A percentile compares a stretch with the other conserved stretches of the same genome.
phyloP scores from a whole-genome alignment of 2,797 vertebrate species.

The Momotus momota region DNA sequence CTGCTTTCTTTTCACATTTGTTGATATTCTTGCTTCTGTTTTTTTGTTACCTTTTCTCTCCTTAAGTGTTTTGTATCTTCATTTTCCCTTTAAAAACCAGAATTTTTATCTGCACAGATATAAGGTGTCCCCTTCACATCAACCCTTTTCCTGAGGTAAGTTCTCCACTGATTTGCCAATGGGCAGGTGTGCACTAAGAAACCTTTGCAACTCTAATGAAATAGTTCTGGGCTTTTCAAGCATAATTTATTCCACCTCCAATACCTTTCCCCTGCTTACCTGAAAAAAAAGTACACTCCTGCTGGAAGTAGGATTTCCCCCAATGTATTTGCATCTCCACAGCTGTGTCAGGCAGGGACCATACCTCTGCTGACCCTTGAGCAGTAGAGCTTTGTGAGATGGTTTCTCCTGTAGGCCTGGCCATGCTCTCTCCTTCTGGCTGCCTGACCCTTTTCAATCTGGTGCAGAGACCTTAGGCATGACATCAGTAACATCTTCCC shows the following conservation, averaged over 20 bases:
- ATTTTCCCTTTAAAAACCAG: neutral
- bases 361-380: neutral
- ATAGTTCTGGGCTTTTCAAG: neutral
- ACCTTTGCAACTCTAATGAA: neutral
- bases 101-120: neutral
- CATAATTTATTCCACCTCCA: neutral
- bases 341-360: neutral
- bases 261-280: neutral
- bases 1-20: neutral
- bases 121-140: neutral
- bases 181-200: neutral
- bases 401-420: neutral
- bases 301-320: neutral
- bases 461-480: neutral
- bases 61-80: neutral
- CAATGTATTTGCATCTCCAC: neutral
- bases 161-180: neutral
- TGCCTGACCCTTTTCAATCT: neutral
- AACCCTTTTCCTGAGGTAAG: neutral
- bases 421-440: neutral
- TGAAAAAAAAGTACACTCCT: neutral
- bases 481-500: neutral
- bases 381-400: neutral
- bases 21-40: neutral
- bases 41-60: neutral